Percentiles rank a stretch among this genome's conserved stretches.
phyloP scores from a whole-genome alignment of 2,888 invertebrate genomes.

The Hypercompe scribonia region DNA sequence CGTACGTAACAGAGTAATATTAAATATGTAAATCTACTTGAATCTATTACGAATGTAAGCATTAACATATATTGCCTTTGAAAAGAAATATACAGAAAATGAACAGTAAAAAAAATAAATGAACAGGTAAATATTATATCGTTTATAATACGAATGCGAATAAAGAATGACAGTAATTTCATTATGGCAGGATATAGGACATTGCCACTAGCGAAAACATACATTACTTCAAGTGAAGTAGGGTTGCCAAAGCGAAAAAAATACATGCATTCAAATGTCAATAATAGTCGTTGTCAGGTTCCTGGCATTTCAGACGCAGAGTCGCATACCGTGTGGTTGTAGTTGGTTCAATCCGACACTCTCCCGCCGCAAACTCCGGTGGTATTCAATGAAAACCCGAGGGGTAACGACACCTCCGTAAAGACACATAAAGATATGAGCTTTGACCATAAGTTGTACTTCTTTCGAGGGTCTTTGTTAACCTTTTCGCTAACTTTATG shows the following conservation, averaged over 20 bases:
- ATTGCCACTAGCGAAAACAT: background rate
- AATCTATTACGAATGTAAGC: background rate
- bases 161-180: background rate
- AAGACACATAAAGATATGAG: too few species aligned
- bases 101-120: background rate
- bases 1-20: background rate
- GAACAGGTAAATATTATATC: background rate
- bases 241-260: background rate
- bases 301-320: too few species aligned
- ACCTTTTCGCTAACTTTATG: too few species aligned
- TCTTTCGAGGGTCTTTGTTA: too few species aligned
- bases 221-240: background rate
- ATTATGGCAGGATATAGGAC: background rate
- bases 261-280: too few species aligned
- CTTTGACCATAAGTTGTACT: background rate
- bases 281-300: too few species aligned
- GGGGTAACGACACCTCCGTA: too few species aligned
- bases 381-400: too few species aligned
- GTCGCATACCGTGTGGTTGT: too few species aligned
- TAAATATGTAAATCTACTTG: conserved; percentile 2
- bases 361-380: too few species aligned
- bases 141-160: background rate
- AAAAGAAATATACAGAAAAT: background rate
- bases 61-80: conserved; percentile 5
- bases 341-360: too few species aligned